phyloP scores from a whole-genome alignment of 2,888 invertebrate genomes.

The Xanthia togata region DNA sequence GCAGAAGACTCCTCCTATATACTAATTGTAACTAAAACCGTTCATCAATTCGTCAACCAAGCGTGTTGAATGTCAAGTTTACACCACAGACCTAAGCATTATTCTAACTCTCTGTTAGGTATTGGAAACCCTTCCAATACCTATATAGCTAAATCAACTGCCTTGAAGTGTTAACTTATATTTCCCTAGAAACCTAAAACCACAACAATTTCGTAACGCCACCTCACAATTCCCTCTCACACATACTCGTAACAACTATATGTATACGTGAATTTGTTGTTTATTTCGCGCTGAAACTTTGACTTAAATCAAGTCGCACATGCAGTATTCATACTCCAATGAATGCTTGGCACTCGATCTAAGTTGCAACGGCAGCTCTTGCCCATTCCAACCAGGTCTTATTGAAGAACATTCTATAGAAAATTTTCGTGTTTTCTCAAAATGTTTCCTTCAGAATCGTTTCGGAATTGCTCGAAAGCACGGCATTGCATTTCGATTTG shows the following conservation, averaged over 20 bases:
- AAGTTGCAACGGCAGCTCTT: constrained; percentile 38
- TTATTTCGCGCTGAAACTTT: constrained; percentile 51
- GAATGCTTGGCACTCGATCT: constrained; percentile 61
- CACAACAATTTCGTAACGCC: background rate
- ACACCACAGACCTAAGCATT: background rate
- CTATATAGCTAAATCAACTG: background rate
- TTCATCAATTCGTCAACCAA: background rate
- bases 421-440: constrained; percentile 48
- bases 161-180: background rate
- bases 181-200: background rate
- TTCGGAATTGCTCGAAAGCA: constrained; percentile 48
- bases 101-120: background rate
- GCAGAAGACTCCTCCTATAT: background rate
- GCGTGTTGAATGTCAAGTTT: background rate
- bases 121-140: background rate
- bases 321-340: constrained; percentile 51
- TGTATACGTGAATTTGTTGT: constrained; percentile 27
- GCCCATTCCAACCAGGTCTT: constrained; percentile 24
- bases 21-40: background rate
- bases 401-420: constrained; percentile 46
- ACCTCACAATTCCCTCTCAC: background rate
- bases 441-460: constrained; percentile 46
- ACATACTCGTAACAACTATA: constrained; percentile 3
- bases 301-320: constrained; percentile 53
- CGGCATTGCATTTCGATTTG: constrained; percentile 43